These are phyloP conservation scores for Caenorhabditis zanzibari DNA, from an alignment of 2,888 invertebrate species.

Conservation along the genomic window DNA sequence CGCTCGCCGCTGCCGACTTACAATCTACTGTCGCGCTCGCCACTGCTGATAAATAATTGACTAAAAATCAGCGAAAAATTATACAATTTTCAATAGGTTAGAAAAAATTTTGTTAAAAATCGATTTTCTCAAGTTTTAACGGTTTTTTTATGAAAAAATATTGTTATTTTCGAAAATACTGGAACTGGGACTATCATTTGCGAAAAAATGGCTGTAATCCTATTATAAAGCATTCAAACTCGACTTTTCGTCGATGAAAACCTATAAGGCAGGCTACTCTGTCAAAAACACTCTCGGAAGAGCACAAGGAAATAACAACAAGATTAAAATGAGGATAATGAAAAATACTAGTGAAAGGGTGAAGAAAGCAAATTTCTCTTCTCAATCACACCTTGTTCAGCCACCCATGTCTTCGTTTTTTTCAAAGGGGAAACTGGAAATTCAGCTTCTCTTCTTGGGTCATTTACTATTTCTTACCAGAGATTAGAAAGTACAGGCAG, in stretches of 20 bases:
- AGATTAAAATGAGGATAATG: constrained; percentile 16
- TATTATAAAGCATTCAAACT: too few relatives aligned
- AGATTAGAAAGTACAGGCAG: background rate
- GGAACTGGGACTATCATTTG: too few relatives aligned
- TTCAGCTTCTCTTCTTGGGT: constrained; percentile 3
- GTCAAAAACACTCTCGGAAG: background rate
- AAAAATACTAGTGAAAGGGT: background rate
- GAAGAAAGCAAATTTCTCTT: background rate
- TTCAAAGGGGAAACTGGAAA: constrained; percentile 6
- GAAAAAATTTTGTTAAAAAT: too few relatives aligned
- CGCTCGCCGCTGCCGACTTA: too few relatives aligned
- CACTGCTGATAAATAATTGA: too few relatives aligned
- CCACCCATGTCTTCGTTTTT: constrained; percentile 1
- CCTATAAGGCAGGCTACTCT: background rate
- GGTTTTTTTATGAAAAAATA: too few relatives aligned
- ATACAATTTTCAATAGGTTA: too few relatives aligned
- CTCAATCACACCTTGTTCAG: background rate
- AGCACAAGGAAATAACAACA: constrained; percentile 1
- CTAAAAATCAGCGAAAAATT: too few relatives aligned
- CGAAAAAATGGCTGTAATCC: too few relatives aligned
- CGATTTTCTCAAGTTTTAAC: too few relatives aligned
- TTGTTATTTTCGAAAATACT: too few relatives aligned
- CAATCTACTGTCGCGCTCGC: too few relatives aligned
- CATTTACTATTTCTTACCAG: background rate
- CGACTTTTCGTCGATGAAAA: background rate